Percentiles rank a stretch among this genome's conserved stretches.
Evolutionary conservation across 2,888 invertebrate genomes (phyloP).

Genomic region (Portevinia maculata): DNA sequence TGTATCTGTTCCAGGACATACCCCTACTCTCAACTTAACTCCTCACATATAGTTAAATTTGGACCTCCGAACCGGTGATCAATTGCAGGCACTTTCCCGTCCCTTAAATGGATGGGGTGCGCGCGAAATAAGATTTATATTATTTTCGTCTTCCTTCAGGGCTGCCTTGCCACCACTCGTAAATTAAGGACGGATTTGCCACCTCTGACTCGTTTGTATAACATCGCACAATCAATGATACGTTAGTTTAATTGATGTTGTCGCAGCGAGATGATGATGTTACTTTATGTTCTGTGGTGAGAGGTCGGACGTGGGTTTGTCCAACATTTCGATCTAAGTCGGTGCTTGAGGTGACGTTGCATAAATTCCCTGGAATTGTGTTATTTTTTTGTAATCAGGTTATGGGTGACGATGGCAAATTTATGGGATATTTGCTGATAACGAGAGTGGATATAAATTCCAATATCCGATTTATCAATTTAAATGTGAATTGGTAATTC

Average conservation of each 20-base stretch:
- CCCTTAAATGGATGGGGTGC: constrained; percentile 34
- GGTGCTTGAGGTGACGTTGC: constrained; percentile 34
- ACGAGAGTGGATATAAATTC: constrained; percentile 45
- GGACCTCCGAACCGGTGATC: constrained; percentile 61
- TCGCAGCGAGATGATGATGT: constrained; percentile 65
- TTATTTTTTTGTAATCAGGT: constrained; percentile 62
- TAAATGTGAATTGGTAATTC: constrained; percentile 38
- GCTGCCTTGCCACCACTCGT: constrained; percentile 13
- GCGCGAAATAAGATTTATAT: constrained; percentile 53
- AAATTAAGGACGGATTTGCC: constrained; percentile 48
- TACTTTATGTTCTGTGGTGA: constrained; percentile 62
- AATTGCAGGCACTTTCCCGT: constrained; percentile 50
- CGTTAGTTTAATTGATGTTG: constrained; percentile 69
- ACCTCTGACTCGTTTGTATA: constrained; percentile 49
- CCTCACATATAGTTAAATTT: constrained; percentile 28
- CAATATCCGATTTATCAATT: constrained; percentile 61
- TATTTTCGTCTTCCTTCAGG: constrained; percentile 19
- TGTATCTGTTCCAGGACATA: constrained; percentile 18
- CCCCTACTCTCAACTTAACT: neutral
- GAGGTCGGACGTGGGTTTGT: constrained; percentile 56
- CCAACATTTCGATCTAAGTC: constrained; percentile 15
- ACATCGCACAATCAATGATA: constrained; percentile 67
- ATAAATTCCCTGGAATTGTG: constrained; percentile 47
- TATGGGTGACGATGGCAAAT: constrained; percentile 33
- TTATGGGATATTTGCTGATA: constrained; percentile 45